phyloP scores from a whole-genome alignment of 2,888 invertebrate genomes.

The Phorcus lineatus region DNA sequence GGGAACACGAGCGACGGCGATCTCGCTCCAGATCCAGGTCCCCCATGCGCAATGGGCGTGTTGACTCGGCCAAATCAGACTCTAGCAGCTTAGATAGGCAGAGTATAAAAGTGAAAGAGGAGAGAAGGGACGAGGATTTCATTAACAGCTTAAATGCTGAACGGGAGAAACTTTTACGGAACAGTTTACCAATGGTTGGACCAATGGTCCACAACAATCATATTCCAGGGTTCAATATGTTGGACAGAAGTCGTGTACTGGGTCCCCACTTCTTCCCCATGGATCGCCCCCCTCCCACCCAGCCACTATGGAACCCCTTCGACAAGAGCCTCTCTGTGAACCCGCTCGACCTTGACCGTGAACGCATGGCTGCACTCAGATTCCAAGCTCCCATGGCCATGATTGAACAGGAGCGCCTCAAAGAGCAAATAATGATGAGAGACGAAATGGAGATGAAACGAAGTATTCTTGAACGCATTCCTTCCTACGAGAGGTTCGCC shows the following conservation, averaged over 20 bases:
- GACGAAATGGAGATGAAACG: constrained; percentile 55
- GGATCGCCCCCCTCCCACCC: constrained; percentile 55
- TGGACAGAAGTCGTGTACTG: constrained; percentile 61
- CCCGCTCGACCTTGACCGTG: constrained; percentile 55
- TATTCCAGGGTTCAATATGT: constrained; percentile 42
- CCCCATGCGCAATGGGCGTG: constrained; percentile 62
- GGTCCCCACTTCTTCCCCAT: constrained; percentile 48
- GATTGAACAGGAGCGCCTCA: constrained; percentile 57
- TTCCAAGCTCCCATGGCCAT: constrained; percentile 44
- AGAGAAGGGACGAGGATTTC: constrained; percentile 58
- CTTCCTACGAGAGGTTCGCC: constrained; percentile 51
- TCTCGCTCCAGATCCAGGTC: constrained; percentile 65
- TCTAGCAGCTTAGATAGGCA: constrained; percentile 49
- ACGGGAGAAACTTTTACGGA: constrained; percentile 37
- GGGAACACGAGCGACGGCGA: constrained; percentile 44
- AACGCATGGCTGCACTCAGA: constrained; percentile 52
- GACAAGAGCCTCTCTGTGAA: constrained; percentile 53
- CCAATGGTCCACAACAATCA: constrained; percentile 38
- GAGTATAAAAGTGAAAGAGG: constrained; percentile 64
- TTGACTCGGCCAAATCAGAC: constrained; percentile 59
- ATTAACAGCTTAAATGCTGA: constrained; percentile 40
- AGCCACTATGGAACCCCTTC: constrained; percentile 61
- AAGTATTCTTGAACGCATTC: constrained; percentile 60
- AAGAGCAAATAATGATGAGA: constrained; percentile 58
- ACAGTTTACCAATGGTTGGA: constrained; percentile 23